A percentile compares a stretch with the other conserved stretches of the same genome.
Evolutionary conservation across 2,888 invertebrate species (phyloP).

Genomic region (Amblyjoppa proteus): DNA sequence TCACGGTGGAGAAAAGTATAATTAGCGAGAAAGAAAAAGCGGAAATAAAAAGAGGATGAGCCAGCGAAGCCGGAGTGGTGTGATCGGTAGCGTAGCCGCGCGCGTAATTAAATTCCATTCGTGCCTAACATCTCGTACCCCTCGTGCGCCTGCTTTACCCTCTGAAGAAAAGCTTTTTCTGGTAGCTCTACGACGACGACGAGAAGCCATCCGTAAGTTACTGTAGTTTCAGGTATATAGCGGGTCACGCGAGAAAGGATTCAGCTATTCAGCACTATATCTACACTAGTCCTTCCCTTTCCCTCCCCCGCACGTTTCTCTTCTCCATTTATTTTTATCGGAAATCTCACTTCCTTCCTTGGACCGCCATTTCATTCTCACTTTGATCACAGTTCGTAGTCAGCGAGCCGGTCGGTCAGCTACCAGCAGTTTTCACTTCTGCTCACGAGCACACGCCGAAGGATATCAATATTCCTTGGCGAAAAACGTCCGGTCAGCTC

Average conservation of each 20-base stretch:
- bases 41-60: constrained; percentile 6
- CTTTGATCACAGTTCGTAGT: constrained; percentile 24
- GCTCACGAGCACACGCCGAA: constrained; percentile 50
- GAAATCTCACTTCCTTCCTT: constrained; percentile 66
- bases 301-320: constrained; percentile 32
- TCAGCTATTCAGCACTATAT: constrained; percentile 62
- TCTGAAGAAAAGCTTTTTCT: constrained; percentile 35
- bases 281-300: constrained; percentile 33
- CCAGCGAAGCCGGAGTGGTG: constrained; percentile 15
- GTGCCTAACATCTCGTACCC: constrained; percentile 67
- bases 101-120: constrained; percentile 78
- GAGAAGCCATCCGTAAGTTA: constrained; percentile 55
- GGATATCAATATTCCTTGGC: constrained; percentile 78
- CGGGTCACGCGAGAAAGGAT: constrained; percentile 51
- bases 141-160: constrained; percentile 26
- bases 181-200: constrained; percentile 42
- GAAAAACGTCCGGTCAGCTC: constrained; percentile 80
- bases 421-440: constrained; percentile 56
- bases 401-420: constrained; percentile 33
- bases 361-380: constrained; percentile 40
- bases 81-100: constrained; percentile 60
- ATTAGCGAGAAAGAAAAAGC: constrained; percentile 27
- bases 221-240: constrained; percentile 32
- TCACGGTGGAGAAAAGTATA: constrained; percentile 3
- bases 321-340: constrained; percentile 52